Base-by-base conservation (phyloP, 2,113 vertebrate species). In the Gnathonemus longibarbis region DNA sequence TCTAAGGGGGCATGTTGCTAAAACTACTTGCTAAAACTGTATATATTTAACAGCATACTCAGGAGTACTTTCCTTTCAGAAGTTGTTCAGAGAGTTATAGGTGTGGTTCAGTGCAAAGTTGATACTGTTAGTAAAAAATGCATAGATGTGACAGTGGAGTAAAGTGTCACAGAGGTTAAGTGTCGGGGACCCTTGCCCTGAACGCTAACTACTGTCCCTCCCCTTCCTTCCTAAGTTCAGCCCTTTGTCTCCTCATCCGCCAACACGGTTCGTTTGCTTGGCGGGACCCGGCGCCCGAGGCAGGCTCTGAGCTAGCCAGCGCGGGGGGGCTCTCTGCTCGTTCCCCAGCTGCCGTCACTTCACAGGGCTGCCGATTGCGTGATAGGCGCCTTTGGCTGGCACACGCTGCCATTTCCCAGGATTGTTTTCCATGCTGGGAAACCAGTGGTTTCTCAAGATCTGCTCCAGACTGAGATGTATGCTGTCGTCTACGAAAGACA, bases 361-460 rank as follows among this genome's bases (percentile, higher is more conserved):
- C 46, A 35, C 49, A 13, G 45, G 21, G 5, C 85, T 2, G 48
- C 21, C 27, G 10, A 52, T 87, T 53, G 49, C 49, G 85, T n/a
- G n/a, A 52, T 50, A 31, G 85, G 49, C 46, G 24, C 46, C n/a
- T 15, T 87, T 52, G 49, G 85, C 85, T 48, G 48, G 49, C 27
- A 52, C 10, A 2, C 24, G 31, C n/a, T 50, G 3, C 10, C 45
- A 17, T 52, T 87, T 87, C 85, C 85, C 85, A 52, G 85, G 85
- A 87, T 87, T 53, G 85, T 87, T 27, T 87, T 53, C 49, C 45
- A 17, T 24, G 46, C n/a, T 27, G 85, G 85, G 49, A 87, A 87
- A 49, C n/a, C 46, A 50, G 85, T 87, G 49, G 48, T 53, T 87
- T 87, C 85, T 53, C 49, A 87, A 46, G 85, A 15, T 35, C 6